A percentile compares a stretch with the other conserved stretches of the same genome.
These are phyloP conservation scores for Aporrectodea caliginosa DNA, from an alignment of 1,140 invertebrate species.

Conservation along the genomic window DNA sequence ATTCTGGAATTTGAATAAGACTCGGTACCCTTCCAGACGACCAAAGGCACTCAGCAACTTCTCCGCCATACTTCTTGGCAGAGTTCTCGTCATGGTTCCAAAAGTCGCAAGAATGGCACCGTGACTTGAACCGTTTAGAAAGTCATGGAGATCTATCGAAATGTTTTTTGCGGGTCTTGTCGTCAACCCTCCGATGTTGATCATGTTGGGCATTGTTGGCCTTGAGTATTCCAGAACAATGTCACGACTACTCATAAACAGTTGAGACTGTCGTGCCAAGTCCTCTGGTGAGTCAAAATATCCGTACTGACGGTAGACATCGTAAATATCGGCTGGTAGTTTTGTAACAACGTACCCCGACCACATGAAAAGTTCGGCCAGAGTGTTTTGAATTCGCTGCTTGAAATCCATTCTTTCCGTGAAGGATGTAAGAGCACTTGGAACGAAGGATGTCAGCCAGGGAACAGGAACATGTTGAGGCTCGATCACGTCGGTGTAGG, in stretches of 20 bases:
- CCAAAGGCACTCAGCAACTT: not conserved
- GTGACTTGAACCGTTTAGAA: not conserved
- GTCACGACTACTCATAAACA: not conserved
- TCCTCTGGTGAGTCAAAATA: not conserved
- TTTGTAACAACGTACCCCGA: not conserved
- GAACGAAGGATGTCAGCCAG: slow-evolving; percentile 15
- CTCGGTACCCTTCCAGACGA: not conserved
- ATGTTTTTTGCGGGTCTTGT: not conserved
- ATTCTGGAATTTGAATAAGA: not conserved
- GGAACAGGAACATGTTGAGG: slow-evolving; percentile 5
- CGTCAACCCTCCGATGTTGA: slow-evolving; percentile 18
- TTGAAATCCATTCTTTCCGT: not conserved
- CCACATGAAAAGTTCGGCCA: not conserved
- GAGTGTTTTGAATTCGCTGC: not conserved
- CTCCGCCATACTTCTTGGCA: not conserved
- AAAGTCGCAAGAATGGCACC: not conserved
- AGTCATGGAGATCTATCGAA: not conserved
- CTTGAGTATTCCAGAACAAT: not conserved
- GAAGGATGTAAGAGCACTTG: not conserved
- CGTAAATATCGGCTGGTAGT: not conserved
- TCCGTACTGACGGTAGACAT: not conserved
- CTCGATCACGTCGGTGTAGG: slow-evolving; percentile 18
- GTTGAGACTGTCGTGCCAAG: not conserved
- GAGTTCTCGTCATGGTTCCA: not conserved
- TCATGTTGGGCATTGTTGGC: slow-evolving; percentile 8